Percentiles rank a stretch among this genome's conserved stretches.
These are phyloP conservation scores for Dolomedes plantarius DNA, from an alignment of 2,888 invertebrate species.

Conservation along the genomic window DNA sequence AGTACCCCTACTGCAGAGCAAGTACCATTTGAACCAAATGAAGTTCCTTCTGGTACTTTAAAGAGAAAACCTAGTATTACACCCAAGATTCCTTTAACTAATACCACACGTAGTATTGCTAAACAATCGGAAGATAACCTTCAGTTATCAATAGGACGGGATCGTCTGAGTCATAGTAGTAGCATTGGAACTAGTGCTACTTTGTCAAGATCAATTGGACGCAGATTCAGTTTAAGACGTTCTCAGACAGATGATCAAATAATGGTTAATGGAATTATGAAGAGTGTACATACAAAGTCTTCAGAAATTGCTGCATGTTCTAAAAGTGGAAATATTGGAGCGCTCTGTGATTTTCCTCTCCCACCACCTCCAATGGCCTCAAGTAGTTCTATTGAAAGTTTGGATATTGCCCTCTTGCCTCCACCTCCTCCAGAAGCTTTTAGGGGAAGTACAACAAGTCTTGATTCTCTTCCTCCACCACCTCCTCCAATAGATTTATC, in stretches of 20 bases:
- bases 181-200: constrained; percentile 63
- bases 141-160: constrained; percentile 72
- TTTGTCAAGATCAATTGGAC: constrained; percentile 52
- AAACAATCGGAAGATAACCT: constrained; percentile 84
- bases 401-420: constrained; percentile 73
- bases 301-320: constrained; percentile 37
- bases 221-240: constrained; percentile 69
- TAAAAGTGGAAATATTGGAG: constrained; percentile 3
- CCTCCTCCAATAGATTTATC: constrained; percentile 73
- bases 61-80: constrained; percentile 88
- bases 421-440: constrained; percentile 76
- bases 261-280: constrained; percentile 54
- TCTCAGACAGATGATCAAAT: constrained; percentile 73
- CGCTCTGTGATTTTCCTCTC: constrained; percentile 79
- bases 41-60: constrained; percentile 84
- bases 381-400: constrained; percentile 62
- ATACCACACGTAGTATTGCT: constrained; percentile 91
- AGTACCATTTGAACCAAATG: constrained; percentile 77
- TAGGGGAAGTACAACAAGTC: constrained; percentile 66
- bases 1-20: constrained; percentile 72
- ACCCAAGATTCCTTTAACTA: constrained; percentile 91
- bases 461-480: constrained; percentile 73
- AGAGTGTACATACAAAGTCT: constrained; percentile 54
- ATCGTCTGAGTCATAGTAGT: constrained; percentile 62
- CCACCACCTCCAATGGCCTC: constrained; percentile 83